A percentile compares a stretch with the other conserved stretches of the same genome.
Evolutionary conservation across 2,888 invertebrate genomes (phyloP).

Genomic region (Patella ulyssiponensis): DNA sequence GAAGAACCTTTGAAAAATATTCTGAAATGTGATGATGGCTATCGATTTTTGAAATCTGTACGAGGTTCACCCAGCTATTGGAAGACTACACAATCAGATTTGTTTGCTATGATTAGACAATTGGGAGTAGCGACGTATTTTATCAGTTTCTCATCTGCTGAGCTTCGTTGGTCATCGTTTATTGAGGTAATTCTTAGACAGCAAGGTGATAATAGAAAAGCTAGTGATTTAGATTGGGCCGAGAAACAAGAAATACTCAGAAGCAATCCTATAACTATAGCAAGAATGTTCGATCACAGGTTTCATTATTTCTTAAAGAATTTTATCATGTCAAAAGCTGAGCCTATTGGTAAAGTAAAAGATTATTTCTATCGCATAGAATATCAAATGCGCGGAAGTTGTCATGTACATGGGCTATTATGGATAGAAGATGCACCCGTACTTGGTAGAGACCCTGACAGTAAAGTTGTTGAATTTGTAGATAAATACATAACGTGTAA

Average conservation of each 20-base stretch:
- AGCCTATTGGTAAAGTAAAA: constrained; percentile 39
- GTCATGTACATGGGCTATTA: constrained; percentile 44
- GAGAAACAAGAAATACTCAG: constrained; percentile 21
- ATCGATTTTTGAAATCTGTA: constrained; percentile 27
- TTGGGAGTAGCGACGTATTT: constrained; percentile 33
- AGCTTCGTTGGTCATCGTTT: constrained; percentile 30
- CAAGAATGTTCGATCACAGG: constrained; percentile 46
- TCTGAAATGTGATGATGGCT: constrained; percentile 24
- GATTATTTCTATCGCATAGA: constrained; percentile 47
- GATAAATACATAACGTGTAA: constrained; percentile 34
- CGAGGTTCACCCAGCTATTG: constrained; percentile 18
- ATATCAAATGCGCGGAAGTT: constrained; percentile 47
- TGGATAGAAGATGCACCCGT: constrained; percentile 43
- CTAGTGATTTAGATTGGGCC: constrained; percentile 19
- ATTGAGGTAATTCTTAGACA: constrained; percentile 19
- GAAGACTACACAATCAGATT: constrained; percentile 23
- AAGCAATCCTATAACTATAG: constrained; percentile 47
- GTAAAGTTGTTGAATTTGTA: constrained; percentile 31
- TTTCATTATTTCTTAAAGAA: constrained; percentile 36
- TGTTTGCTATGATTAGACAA: constrained; percentile 45
- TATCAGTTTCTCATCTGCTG: constrained; percentile 36
- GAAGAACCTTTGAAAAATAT: constrained; percentile 13
- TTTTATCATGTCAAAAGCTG: constrained; percentile 18
- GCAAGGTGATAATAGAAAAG: constrained; percentile 11
- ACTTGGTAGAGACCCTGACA: constrained; percentile 33